These are phyloP conservation scores for Drosophila kohkoa DNA, from an alignment of 1,140 invertebrate species.

Conservation along the genomic window DNA sequence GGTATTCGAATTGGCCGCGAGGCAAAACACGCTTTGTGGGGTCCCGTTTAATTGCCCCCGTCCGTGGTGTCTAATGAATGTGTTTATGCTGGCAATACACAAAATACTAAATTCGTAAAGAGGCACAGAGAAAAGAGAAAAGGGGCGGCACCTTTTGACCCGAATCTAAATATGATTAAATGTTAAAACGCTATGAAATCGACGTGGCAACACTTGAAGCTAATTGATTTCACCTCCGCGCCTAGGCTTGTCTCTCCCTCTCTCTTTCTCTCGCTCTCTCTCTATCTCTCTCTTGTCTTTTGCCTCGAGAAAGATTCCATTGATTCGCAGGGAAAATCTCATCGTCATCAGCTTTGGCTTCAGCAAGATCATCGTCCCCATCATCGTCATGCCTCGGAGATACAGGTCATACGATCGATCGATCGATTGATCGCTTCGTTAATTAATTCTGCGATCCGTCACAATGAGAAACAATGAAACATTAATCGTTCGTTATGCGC, in stretches of 20 bases:
- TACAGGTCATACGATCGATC: slow-evolving; percentile 29
- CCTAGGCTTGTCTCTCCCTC: neutral
- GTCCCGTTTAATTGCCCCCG: slow-evolving; percentile 30
- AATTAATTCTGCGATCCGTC: slow-evolving; percentile 45
- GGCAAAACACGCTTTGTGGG: slow-evolving; percentile 23
- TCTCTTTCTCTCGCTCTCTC: no score
- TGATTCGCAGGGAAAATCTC: slow-evolving; percentile 7
- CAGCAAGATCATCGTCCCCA: neutral
- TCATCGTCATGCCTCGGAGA: slow-evolving; percentile 7
- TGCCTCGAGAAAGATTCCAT: neutral
- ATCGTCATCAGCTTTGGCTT: neutral
- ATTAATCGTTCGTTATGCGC: slow-evolving; percentile 45
- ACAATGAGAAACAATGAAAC: slow-evolving; percentile 17
- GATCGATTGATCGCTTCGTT: slow-evolving; percentile 10
- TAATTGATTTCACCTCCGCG: slow-evolving; percentile 11
- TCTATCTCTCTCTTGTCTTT: no score
- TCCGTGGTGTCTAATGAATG: slow-evolving; percentile 23
- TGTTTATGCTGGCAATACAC: slow-evolving; percentile 7
- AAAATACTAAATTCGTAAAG: no score
- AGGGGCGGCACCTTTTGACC: slow-evolving; percentile 37
- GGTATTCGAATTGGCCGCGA: slow-evolving; percentile 3
- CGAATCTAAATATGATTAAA: slow-evolving; percentile 45
- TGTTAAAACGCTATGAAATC: slow-evolving; percentile 4
- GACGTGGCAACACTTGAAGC: neutral
- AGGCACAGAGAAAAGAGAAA: neutral